Evolutionary conservation across 2,888 invertebrate genomes (phyloP).

Genomic region (Andrena hattorfiana): DNA sequence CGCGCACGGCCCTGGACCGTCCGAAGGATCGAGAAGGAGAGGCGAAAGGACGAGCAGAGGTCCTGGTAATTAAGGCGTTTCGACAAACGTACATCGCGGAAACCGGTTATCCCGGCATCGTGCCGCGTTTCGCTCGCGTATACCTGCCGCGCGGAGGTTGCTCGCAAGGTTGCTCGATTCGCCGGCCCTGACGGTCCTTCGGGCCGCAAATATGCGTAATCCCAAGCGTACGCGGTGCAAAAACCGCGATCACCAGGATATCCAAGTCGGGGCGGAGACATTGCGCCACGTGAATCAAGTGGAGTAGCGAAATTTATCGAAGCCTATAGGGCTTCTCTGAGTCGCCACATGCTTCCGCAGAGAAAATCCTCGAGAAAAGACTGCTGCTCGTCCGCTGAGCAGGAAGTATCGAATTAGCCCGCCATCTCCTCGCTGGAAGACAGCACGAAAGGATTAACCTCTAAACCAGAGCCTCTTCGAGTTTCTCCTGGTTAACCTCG

Average conservation of each 20-base stretch:
- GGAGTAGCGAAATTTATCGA: conserved; percentile 15
- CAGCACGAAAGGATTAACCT: conserved; percentile 54
- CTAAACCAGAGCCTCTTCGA: conserved; percentile 31
- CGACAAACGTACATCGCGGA: conserved; percentile 69
- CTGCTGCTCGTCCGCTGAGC: conserved; percentile 68
- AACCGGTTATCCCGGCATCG: conserved; percentile 76
- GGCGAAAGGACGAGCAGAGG: conserved; percentile 59
- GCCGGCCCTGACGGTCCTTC: conserved; percentile 63
- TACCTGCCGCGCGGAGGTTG: conserved; percentile 64
- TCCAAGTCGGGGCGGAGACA: not conserved
- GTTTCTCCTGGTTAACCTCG: conserved; percentile 17
- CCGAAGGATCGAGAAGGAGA: conserved; percentile 48
- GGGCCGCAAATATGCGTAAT: conserved; percentile 63
- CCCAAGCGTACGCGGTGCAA: conserved; percentile 36
- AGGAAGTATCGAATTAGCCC: conserved; percentile 81
- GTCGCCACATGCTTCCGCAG: too few relatives aligned
- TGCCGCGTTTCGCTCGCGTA: conserved; percentile 53
- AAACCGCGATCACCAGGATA: not conserved
- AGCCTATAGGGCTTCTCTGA: too few relatives aligned
- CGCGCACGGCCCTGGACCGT: conserved; percentile 33
- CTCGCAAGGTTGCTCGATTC: conserved; percentile 64
- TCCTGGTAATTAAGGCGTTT: conserved; percentile 80
- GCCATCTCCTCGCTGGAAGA: conserved; percentile 70
- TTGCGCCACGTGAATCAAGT: not conserved
- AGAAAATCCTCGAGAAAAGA: conserved; percentile 36